Evolutionary conservation across 1,140 invertebrate species (phyloP), one percentile per base, ranked within the genome.

Genomic region (Myzus persicae): DNA sequence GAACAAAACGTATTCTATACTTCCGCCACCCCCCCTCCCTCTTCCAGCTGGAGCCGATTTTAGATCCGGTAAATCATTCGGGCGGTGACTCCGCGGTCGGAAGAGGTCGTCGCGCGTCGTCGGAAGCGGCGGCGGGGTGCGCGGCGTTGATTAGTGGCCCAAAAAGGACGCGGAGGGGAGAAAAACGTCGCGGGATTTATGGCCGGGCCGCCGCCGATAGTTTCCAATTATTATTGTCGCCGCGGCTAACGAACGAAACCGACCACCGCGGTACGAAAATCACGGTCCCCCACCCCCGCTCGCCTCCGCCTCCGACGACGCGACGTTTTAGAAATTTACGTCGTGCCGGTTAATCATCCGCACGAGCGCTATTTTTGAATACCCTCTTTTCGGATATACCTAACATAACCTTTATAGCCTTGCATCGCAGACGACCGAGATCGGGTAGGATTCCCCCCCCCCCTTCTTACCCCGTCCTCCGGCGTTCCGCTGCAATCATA

Each of bases 51-150:
- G 40, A 89, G 88, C 38, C 26, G 89, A 67, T 90, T 59, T 90
- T 90, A 59, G 48, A 42, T 90, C 88, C 89, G 89, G 54, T 90
- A 90, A 90, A 90, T 90, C 89, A 90, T 90, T n/a, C 38, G 89
- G 51, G 14, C n/a, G 20, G 38, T 31, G 54, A 90, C 48, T 38
- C 36, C 44, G 48, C 22, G 89, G 51, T 54, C 46, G 88, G 88
- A 38, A 51, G 46, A 51, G 87, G 87, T 51, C 87, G 88, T 76
- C 31, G n/a, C 59, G 31, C 59, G 26, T 67, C 59, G 40, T 42
- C 82, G 82, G 24, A 6, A 3, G 11, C 24, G 82, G 82, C 2
- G 18, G n/a, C 20, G 22, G 22, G n/a, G 88, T 76, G 31, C 59
- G 59, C 26, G 40, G 89, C 89, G 51, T 40, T 59, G 89, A 90